Base-by-base conservation (phyloP, 2,797 vertebrate genomes). In the Rhynchotus rufescens region DNA sequence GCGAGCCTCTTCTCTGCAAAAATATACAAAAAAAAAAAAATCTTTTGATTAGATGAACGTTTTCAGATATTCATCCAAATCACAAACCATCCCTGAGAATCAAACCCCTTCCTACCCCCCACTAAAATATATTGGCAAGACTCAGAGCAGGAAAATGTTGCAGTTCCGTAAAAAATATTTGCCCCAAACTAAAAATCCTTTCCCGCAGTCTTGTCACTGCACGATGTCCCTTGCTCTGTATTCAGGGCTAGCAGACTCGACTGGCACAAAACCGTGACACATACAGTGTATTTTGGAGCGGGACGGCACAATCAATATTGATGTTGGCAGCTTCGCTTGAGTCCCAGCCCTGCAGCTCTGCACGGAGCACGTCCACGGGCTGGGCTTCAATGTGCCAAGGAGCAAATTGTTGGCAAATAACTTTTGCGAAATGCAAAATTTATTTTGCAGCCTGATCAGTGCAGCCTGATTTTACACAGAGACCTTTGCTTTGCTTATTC, bases 221-320 rank as follows among this genome's bases (percentile, higher is more conserved):
- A 52, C 65, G 62, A 69, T 59, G 68, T 56, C 45, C 23, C 40
- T 65, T 77, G 9, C 9, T 11, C 25, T 25, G 34, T 22, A 4
- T 5, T 34, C 84, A 73, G 0, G 1, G 6, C 2, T 5, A 40
- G 60, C 51, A 45, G 75, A 20, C 5, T n/a, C 12, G 0, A 38
- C 54, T 61, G 54, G 57, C 80, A 60, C 22, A 74, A 42, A 45
- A 3, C 49, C 44, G 56, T 71, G 91, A 44, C 80, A 74, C 2
- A 23, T 10, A 23, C 4, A 32, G 34, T 34, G 44, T 32, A 1
- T 73, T 89, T 12, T 83, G 86, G 84, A 90, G 79, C 34, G 73
- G 91, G 91, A 76, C 26, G 2, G 49, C 80, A 78, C 62, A 28
- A 21, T 21, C 88, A 78, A 2, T 20, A 30, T 3, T 76, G 85